Conservation (phyloP, 1,140 invertebrate genomes). For the Berghia stephanieae region DNA sequence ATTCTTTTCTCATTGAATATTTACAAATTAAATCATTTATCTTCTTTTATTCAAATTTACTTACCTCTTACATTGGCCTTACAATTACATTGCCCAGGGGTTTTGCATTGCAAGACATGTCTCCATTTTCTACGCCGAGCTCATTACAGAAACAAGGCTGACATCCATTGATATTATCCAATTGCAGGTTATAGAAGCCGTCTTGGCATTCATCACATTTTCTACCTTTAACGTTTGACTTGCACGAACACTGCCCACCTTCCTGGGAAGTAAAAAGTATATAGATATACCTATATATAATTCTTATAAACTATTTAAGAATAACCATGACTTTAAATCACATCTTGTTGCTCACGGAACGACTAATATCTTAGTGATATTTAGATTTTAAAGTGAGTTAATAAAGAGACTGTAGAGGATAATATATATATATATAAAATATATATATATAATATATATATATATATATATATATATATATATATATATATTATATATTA, state of each 20-base stretch:
- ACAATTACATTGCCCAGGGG: conserved; percentile 61
- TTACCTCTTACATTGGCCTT: conserved; percentile 73
- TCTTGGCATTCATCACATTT: conserved; percentile 91
- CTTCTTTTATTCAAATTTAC: conserved; percentile 7
- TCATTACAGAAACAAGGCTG: conserved; percentile 57
- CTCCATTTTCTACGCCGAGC: conserved; percentile 53
- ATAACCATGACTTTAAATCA: no score
- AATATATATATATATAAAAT: no score
- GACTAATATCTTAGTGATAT: no score
- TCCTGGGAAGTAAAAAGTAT: conserved; percentile 69
- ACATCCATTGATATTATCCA: conserved; percentile 77
- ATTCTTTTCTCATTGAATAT: no score
- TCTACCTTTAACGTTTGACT: conserved; percentile 88
- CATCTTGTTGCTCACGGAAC: no score
- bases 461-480: no score
- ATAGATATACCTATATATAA: no score
- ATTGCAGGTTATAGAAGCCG: conserved; percentile 91
- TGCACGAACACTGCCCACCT: conserved; percentile 90
- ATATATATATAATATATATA: no score
- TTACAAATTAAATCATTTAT: neutral
- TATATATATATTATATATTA: no score
- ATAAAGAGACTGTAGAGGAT: no score
- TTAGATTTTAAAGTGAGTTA: no score
- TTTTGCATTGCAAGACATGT: conserved; percentile 70
- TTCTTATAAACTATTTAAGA: no score